Conservation (phyloP, 2,797 vertebrate species). For the Tapirus indicus region DNA sequence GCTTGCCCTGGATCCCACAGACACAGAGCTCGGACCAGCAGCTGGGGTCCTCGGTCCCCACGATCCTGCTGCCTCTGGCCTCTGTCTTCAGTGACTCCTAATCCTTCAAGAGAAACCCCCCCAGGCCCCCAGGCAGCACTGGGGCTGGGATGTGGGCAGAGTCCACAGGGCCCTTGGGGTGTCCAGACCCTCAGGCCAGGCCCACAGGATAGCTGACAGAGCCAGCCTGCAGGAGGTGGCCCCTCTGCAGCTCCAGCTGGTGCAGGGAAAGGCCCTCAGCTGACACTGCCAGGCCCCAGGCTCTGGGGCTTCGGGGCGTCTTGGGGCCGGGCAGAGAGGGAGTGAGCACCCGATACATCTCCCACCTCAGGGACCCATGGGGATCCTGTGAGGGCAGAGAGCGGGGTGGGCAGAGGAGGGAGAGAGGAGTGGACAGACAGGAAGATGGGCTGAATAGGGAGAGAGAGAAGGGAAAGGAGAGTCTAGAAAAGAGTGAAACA, state of each 20-base stretch:
- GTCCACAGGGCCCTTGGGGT: neutral
- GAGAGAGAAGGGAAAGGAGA: neutral
- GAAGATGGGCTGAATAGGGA: neutral
- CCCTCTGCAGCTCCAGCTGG: neutral
- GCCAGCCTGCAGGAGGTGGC: neutral
- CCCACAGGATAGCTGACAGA: neutral
- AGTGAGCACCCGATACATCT: accelerated
- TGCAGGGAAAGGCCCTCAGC: neutral
- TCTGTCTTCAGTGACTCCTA: neutral
- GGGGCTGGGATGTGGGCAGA: neutral
- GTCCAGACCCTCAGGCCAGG: neutral
- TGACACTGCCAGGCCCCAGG: neutral
- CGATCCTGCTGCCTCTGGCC: neutral
- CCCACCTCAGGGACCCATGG: neutral
- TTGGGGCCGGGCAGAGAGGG: neutral
- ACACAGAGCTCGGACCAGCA: neutral
- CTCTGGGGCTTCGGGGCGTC: neutral
- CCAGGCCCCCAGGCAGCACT: neutral
- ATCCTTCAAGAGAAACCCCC: neutral
- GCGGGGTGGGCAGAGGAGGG: neutral
- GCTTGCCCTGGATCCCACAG: neutral
- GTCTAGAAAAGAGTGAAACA: neutral
- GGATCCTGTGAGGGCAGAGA: neutral
- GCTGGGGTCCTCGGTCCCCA: neutral
- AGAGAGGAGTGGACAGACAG: neutral